Evolutionary conservation across 2,113 vertebrate genomes (phyloP).

Genomic region (Pholis gunnellus): DNA sequence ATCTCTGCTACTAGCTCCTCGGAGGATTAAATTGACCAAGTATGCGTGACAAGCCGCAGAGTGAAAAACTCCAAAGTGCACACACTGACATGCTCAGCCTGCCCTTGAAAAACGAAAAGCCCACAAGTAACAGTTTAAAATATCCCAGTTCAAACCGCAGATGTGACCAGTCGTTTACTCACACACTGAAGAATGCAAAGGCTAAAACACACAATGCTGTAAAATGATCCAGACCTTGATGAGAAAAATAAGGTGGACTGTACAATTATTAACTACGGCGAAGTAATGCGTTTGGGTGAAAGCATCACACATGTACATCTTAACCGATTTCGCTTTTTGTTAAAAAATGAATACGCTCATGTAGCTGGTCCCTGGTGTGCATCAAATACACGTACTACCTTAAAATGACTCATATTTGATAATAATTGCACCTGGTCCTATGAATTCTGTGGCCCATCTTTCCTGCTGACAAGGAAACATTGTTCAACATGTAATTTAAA

Average conservation of each 20-base stretch:
- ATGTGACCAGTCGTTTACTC: slow-evolving; percentile 45
- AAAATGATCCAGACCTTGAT: neutral
- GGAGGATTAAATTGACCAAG: slow-evolving; percentile 69
- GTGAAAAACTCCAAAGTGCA: slow-evolving; percentile 65
- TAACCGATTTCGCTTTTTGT: neutral
- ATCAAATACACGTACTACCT: neutral
- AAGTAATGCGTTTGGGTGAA: neutral
- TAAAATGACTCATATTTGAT: neutral
- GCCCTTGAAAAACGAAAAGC: slow-evolving; percentile 73
- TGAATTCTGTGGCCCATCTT: neutral
- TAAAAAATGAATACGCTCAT: neutral
- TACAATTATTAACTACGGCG: neutral
- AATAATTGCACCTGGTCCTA: neutral
- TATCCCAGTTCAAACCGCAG: slow-evolving; percentile 56
- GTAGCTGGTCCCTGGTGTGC: neutral
- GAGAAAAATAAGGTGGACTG: neutral
- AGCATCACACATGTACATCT: neutral
- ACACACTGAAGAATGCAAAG: slow-evolving; percentile 28
- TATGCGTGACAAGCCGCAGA: slow-evolving; percentile 70
- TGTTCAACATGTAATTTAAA: neutral
- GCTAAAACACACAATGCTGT: slow-evolving; percentile 1
- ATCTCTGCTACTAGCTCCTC: slow-evolving; percentile 62
- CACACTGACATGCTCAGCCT: slow-evolving; percentile 60
- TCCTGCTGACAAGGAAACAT: neutral
- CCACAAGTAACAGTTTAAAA: slow-evolving; percentile 72